Percentiles rank a stretch among this genome's conserved stretches.
Evolutionary conservation across 2,113 vertebrate genomes (phyloP).

Genomic region (Chaenogobius annularis): DNA sequence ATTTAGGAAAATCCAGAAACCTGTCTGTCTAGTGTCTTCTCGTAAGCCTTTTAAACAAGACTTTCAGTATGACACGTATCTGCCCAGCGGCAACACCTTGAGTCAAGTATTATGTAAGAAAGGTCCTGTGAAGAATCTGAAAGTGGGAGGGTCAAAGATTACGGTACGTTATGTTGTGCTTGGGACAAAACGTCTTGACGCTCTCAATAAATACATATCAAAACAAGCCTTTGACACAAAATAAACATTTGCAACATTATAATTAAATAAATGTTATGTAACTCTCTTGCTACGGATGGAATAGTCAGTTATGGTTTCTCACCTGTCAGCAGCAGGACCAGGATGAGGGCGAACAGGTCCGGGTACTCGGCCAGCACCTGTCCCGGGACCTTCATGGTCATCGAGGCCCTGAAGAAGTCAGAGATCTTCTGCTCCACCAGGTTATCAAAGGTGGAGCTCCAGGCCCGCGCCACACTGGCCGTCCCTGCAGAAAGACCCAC

Average conservation of each 20-base stretch:
- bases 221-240: too few relatives aligned
- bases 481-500: conserved; percentile 75
- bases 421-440: conserved; percentile 91
- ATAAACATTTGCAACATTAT: neutral
- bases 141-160: neutral
- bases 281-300: neutral
- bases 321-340: conserved; percentile 89
- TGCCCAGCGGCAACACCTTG: neutral
- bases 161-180: neutral
- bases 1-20: neutral
- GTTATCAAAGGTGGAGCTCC: conserved; percentile 93
- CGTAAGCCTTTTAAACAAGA: neutral
- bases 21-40: neutral
- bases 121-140: neutral
- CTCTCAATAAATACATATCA: too few relatives aligned
- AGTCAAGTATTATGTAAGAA: neutral
- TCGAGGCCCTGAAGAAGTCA: conserved; percentile 76
- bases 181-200: neutral
- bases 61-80: neutral
- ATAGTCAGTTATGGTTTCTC: conserved; percentile 42
- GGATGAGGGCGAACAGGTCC: conserved; percentile 88
- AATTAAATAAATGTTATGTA: neutral
- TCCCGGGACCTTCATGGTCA: conserved; percentile 78
- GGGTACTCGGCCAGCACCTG: conserved; percentile 84
- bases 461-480: conserved; percentile 91